A percentile compares a stretch with the other conserved stretches of the same genome.
Conservation (phyloP, 2,113 vertebrate species). For the Podocnemis expansa region DNA sequence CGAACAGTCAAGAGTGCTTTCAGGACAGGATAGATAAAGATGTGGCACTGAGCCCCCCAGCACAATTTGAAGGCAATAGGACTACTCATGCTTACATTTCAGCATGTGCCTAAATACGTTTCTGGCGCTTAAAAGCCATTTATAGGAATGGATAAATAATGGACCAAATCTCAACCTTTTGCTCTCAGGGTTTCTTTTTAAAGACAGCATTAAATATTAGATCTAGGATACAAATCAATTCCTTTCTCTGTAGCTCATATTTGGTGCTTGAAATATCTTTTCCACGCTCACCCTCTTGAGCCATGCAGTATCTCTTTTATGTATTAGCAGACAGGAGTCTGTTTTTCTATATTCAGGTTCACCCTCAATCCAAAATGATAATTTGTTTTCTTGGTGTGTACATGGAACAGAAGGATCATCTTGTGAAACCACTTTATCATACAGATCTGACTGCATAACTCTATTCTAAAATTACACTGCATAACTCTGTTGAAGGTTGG, state of each 20-base stretch:
- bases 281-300: neutral
- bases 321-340: neutral
- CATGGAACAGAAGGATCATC: neutral
- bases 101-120: neutral
- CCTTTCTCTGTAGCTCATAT: neutral
- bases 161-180: neutral
- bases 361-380: neutral
- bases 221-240: neutral
- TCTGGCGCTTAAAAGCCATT: neutral
- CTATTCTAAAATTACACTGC: neutral
- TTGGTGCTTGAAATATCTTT: neutral
- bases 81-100: neutral
- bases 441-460: neutral
- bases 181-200: neutral
- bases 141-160: neutral
- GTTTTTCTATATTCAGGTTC: neutral
- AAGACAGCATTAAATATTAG: neutral
- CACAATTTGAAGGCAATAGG: neutral
- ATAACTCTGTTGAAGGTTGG: neutral
- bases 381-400: neutral
- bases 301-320: neutral
- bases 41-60: rapidly evolving
- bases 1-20: neutral
- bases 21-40: neutral
- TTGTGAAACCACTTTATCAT: neutral